These are phyloP conservation scores for Dendrocincla fuliginosa DNA, from an alignment of 2,797 vertebrate species.

Conservation along the genomic window DNA sequence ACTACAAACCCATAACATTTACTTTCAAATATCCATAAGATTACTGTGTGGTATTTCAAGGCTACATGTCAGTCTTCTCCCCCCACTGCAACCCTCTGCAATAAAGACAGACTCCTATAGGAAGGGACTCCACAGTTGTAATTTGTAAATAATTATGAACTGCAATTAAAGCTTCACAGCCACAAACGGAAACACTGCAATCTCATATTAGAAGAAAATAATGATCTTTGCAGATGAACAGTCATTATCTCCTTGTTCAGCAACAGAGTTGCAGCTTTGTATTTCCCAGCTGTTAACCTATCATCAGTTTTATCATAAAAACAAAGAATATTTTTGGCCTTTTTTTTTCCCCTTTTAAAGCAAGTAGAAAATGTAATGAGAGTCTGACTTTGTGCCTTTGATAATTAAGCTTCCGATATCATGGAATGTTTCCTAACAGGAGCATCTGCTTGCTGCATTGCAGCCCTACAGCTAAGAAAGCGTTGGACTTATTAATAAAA, in stretches of 20 bases:
- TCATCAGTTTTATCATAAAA: background rate
- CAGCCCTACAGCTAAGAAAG: slow-evolving; percentile 25
- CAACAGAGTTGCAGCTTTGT: background rate
- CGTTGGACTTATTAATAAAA: background rate
- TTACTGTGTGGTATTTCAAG: background rate
- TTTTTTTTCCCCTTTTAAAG: background rate
- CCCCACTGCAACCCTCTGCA: background rate
- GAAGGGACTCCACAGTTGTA: background rate
- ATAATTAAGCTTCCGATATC: slow-evolving; percentile 1
- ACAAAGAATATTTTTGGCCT: background rate
- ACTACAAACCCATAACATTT: background rate
- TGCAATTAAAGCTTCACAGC: slow-evolving; percentile 30
- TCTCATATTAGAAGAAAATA: background rate
- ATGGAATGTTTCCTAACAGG: background rate
- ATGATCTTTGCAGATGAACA: background rate
- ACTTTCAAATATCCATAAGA: background rate
- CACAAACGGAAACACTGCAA: background rate
- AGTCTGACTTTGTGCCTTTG: slow-evolving; percentile 19
- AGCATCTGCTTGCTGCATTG: slow-evolving; percentile 22
- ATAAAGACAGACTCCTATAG: background rate
- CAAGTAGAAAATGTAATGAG: background rate
- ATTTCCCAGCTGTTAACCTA: slow-evolving; percentile 6
- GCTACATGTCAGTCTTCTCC: background rate
- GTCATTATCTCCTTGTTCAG: background rate
- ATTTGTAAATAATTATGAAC: background rate